These are phyloP conservation scores for Panulirus ornatus DNA, from an alignment of 1,140 invertebrate species.

Conservation along the genomic window DNA sequence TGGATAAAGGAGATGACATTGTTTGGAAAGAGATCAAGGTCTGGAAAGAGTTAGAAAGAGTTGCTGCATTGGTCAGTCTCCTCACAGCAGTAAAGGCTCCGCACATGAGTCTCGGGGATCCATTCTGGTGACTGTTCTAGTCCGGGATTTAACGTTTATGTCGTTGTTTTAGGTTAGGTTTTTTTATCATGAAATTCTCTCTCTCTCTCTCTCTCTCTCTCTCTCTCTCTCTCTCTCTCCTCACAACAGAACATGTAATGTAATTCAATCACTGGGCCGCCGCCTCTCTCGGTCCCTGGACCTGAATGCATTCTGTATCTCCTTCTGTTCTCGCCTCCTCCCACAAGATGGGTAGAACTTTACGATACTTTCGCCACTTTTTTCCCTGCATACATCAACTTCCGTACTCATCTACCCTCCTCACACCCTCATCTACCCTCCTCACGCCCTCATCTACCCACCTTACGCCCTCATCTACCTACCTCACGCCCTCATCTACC, in stretches of 20 bases:
- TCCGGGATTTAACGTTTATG: too few species aligned
- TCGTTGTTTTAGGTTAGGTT: too few species aligned
- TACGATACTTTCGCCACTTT: not conserved
- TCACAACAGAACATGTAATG: not conserved
- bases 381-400: not conserved
- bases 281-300: not conserved
- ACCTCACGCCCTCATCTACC: not conserved
- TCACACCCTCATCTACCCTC: not conserved
- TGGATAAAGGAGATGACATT: too few species aligned
- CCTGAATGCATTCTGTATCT: not conserved
- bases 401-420: not conserved
- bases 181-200: not conserved
- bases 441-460: not conserved
- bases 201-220: not conserved
- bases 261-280: not conserved
- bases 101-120: too few species aligned
- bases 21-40: too few species aligned
- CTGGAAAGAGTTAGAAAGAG: too few species aligned
- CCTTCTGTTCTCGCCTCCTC: not conserved
- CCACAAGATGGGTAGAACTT: not conserved
- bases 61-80: too few species aligned
- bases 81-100: too few species aligned
- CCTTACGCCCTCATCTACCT: not conserved
- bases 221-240: not conserved
- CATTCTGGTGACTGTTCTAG: too few species aligned